A percentile compares a stretch with the other conserved stretches of the same genome.
Evolutionary conservation across 2,113 vertebrate genomes (phyloP).

Genomic region (Nipponia nippon): DNA sequence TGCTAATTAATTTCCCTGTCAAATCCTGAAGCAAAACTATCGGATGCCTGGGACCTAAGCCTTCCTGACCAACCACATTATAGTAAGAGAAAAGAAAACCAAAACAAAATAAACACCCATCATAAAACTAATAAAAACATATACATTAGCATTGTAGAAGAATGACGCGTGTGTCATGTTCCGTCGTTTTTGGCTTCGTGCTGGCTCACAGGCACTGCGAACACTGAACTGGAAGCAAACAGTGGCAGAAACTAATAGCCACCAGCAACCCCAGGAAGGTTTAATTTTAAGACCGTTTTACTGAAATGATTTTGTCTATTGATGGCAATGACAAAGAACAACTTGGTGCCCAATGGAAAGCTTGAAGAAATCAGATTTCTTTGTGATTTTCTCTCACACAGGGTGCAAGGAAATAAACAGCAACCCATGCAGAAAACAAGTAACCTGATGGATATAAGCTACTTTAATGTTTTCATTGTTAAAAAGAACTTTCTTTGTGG

Average conservation of each 20-base stretch:
- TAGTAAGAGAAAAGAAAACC: not conserved
- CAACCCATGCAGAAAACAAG: not conserved
- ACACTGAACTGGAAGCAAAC: not conserved
- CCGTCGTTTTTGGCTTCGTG: not conserved
- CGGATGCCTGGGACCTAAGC: not conserved
- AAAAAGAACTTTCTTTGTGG: not conserved
- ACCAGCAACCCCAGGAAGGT: not conserved
- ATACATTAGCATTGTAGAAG: conserved; percentile 26
- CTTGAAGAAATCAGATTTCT: not conserved
- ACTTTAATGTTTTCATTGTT: not conserved
- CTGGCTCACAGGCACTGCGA: not conserved
- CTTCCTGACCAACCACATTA: not conserved
- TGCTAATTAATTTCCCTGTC: conserved; percentile 26
- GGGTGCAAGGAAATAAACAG: not conserved
- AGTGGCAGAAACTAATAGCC: not conserved
- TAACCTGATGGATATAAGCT: not conserved
- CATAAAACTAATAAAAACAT: conserved; percentile 21
- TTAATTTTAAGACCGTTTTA: not conserved
- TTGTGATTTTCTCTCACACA: not conserved
- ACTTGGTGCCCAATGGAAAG: not conserved
- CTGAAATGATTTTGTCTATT: not conserved
- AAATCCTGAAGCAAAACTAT: conserved; percentile 25
- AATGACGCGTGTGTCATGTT: not conserved
- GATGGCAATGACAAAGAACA: not conserved
- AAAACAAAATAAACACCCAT: conserved; percentile 15